Conservation (phyloP, 2,113 vertebrate species). For the Psephotus haematonotus region DNA sequence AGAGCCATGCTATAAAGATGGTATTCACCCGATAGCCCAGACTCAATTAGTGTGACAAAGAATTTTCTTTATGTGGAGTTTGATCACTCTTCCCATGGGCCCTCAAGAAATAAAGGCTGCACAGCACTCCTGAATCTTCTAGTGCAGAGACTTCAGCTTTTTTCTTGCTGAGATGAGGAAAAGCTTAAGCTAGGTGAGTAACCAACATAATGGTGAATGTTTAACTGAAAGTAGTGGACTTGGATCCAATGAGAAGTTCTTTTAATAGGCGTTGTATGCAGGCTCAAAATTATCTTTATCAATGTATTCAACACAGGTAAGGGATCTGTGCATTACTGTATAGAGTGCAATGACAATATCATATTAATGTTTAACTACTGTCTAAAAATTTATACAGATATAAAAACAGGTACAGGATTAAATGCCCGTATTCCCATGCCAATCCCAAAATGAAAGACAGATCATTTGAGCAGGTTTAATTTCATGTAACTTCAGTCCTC, state of each 20-base stretch:
- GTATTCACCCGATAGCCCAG: not conserved
- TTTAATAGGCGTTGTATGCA: not conserved
- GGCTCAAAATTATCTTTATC: not conserved
- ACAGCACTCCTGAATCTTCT: not conserved
- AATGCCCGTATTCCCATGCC: not conserved
- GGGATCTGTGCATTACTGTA: not conserved
- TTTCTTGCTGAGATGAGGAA: not conserved
- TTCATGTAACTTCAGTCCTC: not conserved
- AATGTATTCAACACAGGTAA: not conserved
- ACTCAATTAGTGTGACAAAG: not conserved
- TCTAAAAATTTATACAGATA: not conserved
- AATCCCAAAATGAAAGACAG: not conserved
- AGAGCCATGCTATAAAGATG: not conserved
- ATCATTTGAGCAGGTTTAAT: slow-evolving; percentile 1
- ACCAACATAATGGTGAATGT: not conserved
- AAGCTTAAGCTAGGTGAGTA: not conserved
- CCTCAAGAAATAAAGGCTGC: not conserved
- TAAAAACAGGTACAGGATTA: not conserved
- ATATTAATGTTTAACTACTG: not conserved
- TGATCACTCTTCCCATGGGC: not conserved
- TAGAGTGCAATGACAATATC: not conserved
- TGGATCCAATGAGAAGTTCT: not conserved
- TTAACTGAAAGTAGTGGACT: not conserved
- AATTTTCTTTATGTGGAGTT: not conserved
- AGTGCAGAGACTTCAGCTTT: not conserved